Percentiles rank a stretch among this genome's conserved stretches.
Evolutionary conservation across 1,140 invertebrate genomes (phyloP).

Genomic region (Nixonia krombeini): DNA sequence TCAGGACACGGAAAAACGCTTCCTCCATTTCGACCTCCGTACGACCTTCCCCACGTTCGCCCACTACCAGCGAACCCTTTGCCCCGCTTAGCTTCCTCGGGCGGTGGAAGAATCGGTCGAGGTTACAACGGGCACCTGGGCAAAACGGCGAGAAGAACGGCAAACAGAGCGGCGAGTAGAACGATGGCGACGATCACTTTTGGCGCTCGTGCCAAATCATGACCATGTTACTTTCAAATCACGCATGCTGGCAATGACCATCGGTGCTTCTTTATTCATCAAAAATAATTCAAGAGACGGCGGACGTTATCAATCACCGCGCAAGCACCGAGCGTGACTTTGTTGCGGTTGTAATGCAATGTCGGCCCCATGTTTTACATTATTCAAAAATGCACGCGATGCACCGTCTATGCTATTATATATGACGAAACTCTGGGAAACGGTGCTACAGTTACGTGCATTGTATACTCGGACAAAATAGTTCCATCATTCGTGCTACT

Average conservation of each 20-base stretch:
- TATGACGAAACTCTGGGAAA: background rate
- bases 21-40: background rate
- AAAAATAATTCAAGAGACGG: conserved; percentile 1
- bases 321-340: background rate
- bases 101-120: no score
- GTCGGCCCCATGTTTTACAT: conserved; percentile 1
- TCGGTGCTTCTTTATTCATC: background rate
- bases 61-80: no score
- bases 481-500: no score
- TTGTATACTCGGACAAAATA: no score
- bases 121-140: no score
- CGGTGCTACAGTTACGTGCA: background rate
- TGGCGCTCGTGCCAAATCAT: no score
- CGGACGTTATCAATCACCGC: conserved; percentile 1
- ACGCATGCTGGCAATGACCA: background rate
- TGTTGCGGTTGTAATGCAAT: background rate
- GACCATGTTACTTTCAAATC: background rate
- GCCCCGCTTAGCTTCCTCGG: no score
- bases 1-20: background rate
- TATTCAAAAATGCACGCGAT: conserved; percentile 6
- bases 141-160: no score
- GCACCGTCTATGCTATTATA: background rate
- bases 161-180: no score
- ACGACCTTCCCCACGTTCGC: background rate
- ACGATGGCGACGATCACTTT: no score